Evolutionary conservation across 2,888 invertebrate genomes (phyloP), one percentile per base, ranked within the genome.

Genomic region (Xestoiulus laeticollis): DNA sequence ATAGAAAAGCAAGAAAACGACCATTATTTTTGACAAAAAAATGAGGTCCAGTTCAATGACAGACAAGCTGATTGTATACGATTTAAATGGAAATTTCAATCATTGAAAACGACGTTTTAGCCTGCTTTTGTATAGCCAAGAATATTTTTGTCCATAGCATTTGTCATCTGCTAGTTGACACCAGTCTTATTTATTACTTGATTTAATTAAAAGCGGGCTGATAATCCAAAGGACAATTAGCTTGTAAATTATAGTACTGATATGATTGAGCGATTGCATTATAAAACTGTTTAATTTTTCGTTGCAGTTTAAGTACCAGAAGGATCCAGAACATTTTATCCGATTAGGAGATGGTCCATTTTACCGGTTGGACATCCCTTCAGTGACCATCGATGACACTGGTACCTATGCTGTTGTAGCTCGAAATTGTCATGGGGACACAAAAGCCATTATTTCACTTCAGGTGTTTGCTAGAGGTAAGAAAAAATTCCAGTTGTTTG

Each of bases 391-490:
- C 85, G 96, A 96, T 92, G 96, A 95, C 92, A 96, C 97, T 0
- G 97, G 97, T 85, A 95, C 96, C 0, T 97, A 97, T 91, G 96
- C 96, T 0, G 95, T 97, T 44, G 95, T 96, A 89, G 96, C 97
- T 0, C 94, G 94, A 90, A 97, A 97, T 92, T 93, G 94, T 89
- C 95, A 96, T 94, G 97, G 97, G 87, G 96, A 96, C 91, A 94
- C 96, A 43, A 96, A 96, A 92, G 96, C 97, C 83, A 94, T 97
- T 91, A 96, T 97, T 91, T 97, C 97, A 0, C 92, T 97, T 88
- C 97, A 97, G 93, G 96, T 97, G 91, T 94, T 95, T 92, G 96
- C 95, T 89, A 96, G 89, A 88, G 89, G 90, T 90, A 89, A 87
- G 88, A 33, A 84, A 84, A 26, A 2, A 26, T n/a, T 14, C 30